Evolutionary conservation across 1,140 invertebrate species (phyloP), one percentile per base, ranked within the genome.

Genomic region (Nephila pilipes): DNA sequence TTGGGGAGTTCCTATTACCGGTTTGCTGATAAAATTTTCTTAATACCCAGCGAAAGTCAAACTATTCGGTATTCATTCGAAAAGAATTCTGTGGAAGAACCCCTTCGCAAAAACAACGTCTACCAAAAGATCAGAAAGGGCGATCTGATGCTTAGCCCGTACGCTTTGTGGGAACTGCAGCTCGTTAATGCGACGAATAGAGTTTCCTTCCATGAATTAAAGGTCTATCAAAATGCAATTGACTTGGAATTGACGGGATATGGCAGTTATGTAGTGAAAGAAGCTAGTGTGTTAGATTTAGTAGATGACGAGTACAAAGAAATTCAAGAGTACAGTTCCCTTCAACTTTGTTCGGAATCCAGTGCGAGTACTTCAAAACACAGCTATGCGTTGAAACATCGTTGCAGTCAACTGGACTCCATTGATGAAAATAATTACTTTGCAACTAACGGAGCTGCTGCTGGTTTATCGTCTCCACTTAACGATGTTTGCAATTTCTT

Each of bases 1-100:
- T 12, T 69, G 2, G 87, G 87, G 1, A 88, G 69, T 88, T 88
- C 87, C 25, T 88, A 88, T 18, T 88, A 88, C 29, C 22, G 87
- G 25, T 88, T 69, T 20, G 22, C 38, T 0, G 22, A 22, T 20
- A 69, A 88, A 46, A 46, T 88, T 38, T 88, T 69, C 6, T 12
- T 57, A 6, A 65, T 88, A n/a, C 38, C 87, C 1, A 88, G 57
- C 22, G 29, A 65, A 6, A 69, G 87, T 14, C 87, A 88, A 65
- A 29, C 29, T 25, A 65, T 88, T 25, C 46, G n/a, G 60, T 88
- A 69, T 20, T 88, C 46, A 16, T 65, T 1, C 8, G 87, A 69
- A 46, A 88, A 32, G 29, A 85, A 88, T 16, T 18, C 0, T 5
- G 29, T 20, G 54, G 63, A n/a, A 0, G 85, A 87, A 87, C 87